Base-by-base conservation (phyloP, 2,797 vertebrate genomes). In the Acestrorhynchus altus region DNA sequence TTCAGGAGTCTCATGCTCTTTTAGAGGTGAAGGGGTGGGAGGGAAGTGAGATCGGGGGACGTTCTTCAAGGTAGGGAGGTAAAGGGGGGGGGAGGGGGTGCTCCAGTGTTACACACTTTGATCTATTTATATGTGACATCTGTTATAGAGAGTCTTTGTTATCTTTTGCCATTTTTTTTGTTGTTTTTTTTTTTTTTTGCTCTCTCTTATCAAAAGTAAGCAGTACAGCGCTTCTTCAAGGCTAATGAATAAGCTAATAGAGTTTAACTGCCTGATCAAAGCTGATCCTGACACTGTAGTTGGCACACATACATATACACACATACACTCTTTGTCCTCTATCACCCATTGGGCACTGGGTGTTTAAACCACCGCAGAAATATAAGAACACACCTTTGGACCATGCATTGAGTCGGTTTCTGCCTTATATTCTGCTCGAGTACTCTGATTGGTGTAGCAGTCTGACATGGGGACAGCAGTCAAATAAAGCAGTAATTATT, bases 241-340 rank as follows among this genome's bases (percentile, higher is more conserved):
- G 70, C 52, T 82, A 66, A 82, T 74, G 65, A 76, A 74, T 65
- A 44, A 42, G 18, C 52, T 63, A 73, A 65, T 15, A 12, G 51
- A 76, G 67, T 85, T 87, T 78, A 86, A 83, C 75, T 66, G 8
- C 74, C 66, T 84, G 73, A 83, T 73, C 78, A 85, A 86, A 86
- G 80, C 84, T 72, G 52, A 51, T 26, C 78, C 78, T 74, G 51
- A 83, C 77, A 82, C 75, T 66, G 56, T 40, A 80, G 49, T 46
- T 51, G 60, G 26, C 20, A 26, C 15, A 51, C 64, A 73, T 67
- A 65, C 74, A 77, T 22, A 63, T 66, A 28, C 51, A 46, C 18
- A 22, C 49, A 52, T n/a, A 39, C 67, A 54, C 44, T 18, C 47
- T 40, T 57, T 22, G 24, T 15, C 44, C 13, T 15, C 16, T 46